These are phyloP conservation scores for Spisula solida DNA, from an alignment of 2,888 invertebrate genomes.

Conservation along the genomic window DNA sequence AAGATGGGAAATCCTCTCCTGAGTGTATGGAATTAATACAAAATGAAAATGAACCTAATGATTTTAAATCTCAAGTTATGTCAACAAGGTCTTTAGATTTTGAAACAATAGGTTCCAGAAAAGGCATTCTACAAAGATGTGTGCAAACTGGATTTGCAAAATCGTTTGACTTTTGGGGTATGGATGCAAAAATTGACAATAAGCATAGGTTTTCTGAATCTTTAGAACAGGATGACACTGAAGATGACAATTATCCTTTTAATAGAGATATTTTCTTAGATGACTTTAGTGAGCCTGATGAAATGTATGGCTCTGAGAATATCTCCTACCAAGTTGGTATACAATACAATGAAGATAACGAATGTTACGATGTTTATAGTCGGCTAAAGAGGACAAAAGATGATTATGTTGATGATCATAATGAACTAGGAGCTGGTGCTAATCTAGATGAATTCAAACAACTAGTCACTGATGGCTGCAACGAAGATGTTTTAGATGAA, in stretches of 20 bases:
- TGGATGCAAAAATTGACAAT: not conserved
- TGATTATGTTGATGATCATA: not conserved
- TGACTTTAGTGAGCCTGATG: not conserved
- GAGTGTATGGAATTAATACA: not conserved
- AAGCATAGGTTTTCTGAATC: not conserved
- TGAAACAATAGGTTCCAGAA: conserved; percentile 55
- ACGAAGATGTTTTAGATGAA: not conserved
- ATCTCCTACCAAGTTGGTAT: conserved; percentile 40
- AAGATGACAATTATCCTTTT: not conserved
- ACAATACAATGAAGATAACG: conserved; percentile 32
- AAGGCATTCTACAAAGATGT: conserved; percentile 55
- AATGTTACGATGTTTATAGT: conserved; percentile 47
- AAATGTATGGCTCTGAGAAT: not conserved
- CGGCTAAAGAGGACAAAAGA: conserved; percentile 21
- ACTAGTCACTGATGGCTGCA: too few relatives aligned
- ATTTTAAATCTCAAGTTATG: conserved; percentile 35
- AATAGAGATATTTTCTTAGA: not conserved
- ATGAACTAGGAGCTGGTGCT: not conserved
- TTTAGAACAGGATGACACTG: not conserved
- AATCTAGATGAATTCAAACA: not conserved
- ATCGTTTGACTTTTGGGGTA: conserved; percentile 50
- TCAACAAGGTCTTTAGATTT: conserved; percentile 63
- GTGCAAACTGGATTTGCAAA: conserved; percentile 55
- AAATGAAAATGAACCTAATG: conserved; percentile 13
- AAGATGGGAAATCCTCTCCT: not conserved